Conservation (phyloP, 2,113 vertebrate genomes). For the Crotalus tigris region DNA sequence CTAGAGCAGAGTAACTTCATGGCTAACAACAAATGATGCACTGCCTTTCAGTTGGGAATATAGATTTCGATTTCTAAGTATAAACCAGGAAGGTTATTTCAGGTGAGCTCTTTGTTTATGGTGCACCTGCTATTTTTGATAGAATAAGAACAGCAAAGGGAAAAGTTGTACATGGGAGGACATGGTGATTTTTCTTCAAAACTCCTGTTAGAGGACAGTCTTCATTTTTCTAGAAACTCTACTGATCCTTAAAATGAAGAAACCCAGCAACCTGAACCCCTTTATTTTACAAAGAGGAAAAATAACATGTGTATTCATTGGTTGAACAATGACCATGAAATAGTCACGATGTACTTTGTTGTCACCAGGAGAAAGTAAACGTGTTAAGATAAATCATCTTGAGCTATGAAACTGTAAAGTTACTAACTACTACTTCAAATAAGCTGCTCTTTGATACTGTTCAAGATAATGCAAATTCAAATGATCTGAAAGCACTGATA, state of each 20-base stretch:
- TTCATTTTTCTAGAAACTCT: neutral
- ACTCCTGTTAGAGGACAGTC: neutral
- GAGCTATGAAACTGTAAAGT: conserved; percentile 31
- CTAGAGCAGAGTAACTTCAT: neutral
- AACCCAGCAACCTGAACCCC: neutral
- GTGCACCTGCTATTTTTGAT: neutral
- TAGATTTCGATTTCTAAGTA: conserved; percentile 22
- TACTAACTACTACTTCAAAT: conserved; percentile 14
- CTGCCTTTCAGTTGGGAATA: neutral
- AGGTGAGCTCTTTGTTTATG: neutral
- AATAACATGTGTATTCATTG: neutral
- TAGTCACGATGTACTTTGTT: neutral
- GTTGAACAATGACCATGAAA: neutral
- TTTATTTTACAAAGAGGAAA: neutral
- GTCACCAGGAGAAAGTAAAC: neutral
- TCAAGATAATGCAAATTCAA: conserved; percentile 45
- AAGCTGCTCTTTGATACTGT: conserved; percentile 13
- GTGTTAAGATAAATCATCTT: conserved; percentile 16
- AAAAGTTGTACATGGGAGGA: neutral
- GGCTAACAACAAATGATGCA: neutral
- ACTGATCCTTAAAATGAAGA: neutral
- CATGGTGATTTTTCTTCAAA: neutral
- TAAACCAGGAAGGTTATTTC: conserved; percentile 14
- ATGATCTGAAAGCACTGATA: conserved; percentile 21
- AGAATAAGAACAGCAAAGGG: neutral